Evolutionary conservation across 2,113 vertebrate genomes (phyloP).

Genomic region (Caranx ignobilis): DNA sequence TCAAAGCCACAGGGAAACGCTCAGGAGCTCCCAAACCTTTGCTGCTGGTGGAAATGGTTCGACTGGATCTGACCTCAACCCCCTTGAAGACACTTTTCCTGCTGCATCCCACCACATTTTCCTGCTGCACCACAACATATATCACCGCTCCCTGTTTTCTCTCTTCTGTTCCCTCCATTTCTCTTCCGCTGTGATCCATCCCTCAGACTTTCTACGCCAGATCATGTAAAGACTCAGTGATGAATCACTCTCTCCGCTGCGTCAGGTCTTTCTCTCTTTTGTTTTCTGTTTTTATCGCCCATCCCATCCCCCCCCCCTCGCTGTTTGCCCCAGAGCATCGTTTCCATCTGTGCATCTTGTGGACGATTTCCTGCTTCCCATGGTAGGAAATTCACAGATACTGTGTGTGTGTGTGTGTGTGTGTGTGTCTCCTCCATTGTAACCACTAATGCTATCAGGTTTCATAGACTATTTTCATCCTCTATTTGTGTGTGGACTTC

Average conservation of each 20-base stretch:
- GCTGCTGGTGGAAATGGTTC: background rate
- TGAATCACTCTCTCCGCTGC: constrained; percentile 34
- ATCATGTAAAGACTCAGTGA: background rate
- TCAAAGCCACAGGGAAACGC: constrained; percentile 8
- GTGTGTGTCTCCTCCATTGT: background rate
- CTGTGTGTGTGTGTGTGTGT: background rate
- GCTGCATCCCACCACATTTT: constrained; percentile 43
- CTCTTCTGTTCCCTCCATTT: background rate
- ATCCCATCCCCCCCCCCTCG: constrained; percentile 4
- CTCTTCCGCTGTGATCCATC: background rate
- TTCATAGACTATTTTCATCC: background rate
- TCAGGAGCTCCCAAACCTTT: constrained; percentile 5
- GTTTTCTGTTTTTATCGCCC: background rate
- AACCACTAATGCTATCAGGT: background rate
- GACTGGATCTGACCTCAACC: constrained; percentile 8
- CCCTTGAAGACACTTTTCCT: constrained; percentile 20
- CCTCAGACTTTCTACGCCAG: background rate
- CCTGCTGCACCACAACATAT: constrained; percentile 20
- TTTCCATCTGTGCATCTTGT: background rate
- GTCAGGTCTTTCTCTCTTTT: constrained; percentile 8
- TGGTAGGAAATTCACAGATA: background rate
- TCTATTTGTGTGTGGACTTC: constrained; percentile 27
- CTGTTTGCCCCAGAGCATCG: background rate
- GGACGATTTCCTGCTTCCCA: background rate
- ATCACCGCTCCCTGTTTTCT: background rate